Conservation (phyloP, 2,888 invertebrate species). For the Mythimna lalbum region DNA sequence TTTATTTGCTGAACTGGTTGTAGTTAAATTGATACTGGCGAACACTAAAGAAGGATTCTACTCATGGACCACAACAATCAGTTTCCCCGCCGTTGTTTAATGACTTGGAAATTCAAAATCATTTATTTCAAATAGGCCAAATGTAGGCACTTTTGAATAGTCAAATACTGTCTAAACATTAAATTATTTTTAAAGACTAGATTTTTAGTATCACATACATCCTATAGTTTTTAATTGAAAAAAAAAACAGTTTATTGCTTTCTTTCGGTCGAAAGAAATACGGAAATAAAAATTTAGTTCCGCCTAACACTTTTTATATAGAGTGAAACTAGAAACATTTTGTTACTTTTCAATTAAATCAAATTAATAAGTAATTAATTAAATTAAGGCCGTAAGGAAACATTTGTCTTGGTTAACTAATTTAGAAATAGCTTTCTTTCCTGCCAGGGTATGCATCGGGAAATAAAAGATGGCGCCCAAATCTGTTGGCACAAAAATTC, state of each 20-base stretch:
- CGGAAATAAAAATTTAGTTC: neutral
- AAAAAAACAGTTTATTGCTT: conserved; percentile 13
- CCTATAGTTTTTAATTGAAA: neutral
- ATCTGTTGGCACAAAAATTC: neutral
- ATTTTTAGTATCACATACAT: neutral
- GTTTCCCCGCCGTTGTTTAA: too few species aligned
- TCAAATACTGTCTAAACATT: too few species aligned
- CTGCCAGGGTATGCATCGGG: neutral
- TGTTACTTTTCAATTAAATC: conserved; percentile 1
- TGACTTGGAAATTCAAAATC: too few species aligned
- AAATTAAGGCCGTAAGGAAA: neutral
- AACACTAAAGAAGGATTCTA: too few species aligned
- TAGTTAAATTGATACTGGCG: too few species aligned
- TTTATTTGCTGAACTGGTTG: too few species aligned
- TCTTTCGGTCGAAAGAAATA: conserved; percentile 4
- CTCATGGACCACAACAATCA: too few species aligned
- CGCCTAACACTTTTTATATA: conserved; percentile 1
- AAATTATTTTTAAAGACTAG: neutral
- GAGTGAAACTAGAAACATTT: neutral
- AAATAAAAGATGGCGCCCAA: neutral
- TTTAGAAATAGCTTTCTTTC: conserved; percentile 1
- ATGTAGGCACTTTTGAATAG: too few species aligned
- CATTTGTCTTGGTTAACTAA: neutral
- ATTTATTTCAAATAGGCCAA: too few species aligned
- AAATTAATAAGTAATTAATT: conserved; percentile 1